These are phyloP conservation scores for Zapus hudsonius DNA, from an alignment of 2,113 vertebrate species.

Conservation along the genomic window DNA sequence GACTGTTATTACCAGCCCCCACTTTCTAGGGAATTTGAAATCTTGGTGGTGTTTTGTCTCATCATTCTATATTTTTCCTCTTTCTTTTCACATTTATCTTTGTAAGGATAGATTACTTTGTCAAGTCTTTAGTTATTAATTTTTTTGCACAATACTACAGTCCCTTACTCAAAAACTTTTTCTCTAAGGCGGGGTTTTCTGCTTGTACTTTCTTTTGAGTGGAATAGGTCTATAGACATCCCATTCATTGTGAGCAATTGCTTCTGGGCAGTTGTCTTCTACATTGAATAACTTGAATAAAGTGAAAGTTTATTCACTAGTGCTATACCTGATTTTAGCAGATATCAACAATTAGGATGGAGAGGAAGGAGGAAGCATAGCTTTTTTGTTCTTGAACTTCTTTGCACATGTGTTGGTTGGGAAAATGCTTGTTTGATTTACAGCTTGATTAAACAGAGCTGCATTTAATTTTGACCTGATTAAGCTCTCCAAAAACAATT, in stretches of 20 bases:
- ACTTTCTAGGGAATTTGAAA: neutral
- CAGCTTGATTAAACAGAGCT: constrained; percentile 37
- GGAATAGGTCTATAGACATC: neutral
- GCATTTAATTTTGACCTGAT: constrained; percentile 65
- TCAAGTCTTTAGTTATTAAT: neutral
- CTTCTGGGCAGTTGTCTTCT: neutral
- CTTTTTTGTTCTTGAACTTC: neutral
- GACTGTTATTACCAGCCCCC: neutral
- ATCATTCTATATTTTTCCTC: neutral
- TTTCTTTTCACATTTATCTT: constrained; percentile 18
- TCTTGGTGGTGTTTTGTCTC: neutral
- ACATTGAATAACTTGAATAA: constrained; percentile 38
- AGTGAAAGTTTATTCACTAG: neutral
- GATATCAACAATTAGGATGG: constrained; percentile 42
- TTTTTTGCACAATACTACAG: neutral
- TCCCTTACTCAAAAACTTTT: neutral
- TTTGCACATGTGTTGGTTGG: constrained; percentile 1
- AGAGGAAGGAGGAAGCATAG: neutral
- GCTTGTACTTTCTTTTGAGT: neutral
- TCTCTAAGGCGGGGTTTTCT: constrained; percentile 30
- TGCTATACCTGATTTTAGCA: neutral
- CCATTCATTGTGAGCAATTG: neutral
- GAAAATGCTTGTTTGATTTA: constrained; percentile 44
- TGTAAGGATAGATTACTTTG: neutral
- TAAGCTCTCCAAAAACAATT: constrained; percentile 61